Percentiles rank a stretch among this genome's conserved stretches.
These are phyloP conservation scores for Stenolophus ochropezus DNA, from an alignment of 2,888 invertebrate genomes.

Conservation along the genomic window DNA sequence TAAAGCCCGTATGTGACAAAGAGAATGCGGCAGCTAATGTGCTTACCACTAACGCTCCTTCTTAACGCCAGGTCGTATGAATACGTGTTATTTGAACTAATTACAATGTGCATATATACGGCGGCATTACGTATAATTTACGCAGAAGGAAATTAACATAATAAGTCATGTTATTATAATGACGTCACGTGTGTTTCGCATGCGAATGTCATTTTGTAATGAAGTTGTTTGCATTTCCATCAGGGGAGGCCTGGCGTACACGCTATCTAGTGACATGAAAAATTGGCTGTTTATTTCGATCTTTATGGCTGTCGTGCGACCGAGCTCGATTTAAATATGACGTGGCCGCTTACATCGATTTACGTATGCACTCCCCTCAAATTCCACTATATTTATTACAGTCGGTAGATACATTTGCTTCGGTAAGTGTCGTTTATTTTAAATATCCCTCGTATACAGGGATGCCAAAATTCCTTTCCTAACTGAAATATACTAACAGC, in stretches of 20 bases:
- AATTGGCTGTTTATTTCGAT: constrained; percentile 60
- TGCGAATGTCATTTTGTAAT: constrained; percentile 69
- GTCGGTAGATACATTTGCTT: constrained; percentile 36
- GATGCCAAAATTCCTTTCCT: no score
- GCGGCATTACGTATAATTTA: constrained; percentile 53
- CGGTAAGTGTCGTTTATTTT: constrained; percentile 52
- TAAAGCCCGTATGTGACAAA: neutral
- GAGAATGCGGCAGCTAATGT: neutral
- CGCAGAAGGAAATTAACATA: constrained; percentile 57
- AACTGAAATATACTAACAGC: no score
- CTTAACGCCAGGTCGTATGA: neutral
- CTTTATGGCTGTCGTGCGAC: constrained; percentile 58
- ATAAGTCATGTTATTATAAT: constrained; percentile 61
- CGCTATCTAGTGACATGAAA: constrained; percentile 60
- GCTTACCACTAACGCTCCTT: neutral
- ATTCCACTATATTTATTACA: constrained; percentile 49
- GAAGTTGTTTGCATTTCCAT: constrained; percentile 67
- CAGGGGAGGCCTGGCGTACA: constrained; percentile 50
- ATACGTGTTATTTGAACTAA: constrained; percentile 55
- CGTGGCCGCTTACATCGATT: constrained; percentile 45
- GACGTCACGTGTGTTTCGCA: constrained; percentile 65
- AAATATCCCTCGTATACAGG: no score
- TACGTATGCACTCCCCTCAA: constrained; percentile 37
- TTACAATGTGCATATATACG: constrained; percentile 58
- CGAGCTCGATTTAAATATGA: constrained; percentile 43